Conservation (phyloP, 1,140 invertebrate species). For the Drosophila malerkotliana region DNA sequence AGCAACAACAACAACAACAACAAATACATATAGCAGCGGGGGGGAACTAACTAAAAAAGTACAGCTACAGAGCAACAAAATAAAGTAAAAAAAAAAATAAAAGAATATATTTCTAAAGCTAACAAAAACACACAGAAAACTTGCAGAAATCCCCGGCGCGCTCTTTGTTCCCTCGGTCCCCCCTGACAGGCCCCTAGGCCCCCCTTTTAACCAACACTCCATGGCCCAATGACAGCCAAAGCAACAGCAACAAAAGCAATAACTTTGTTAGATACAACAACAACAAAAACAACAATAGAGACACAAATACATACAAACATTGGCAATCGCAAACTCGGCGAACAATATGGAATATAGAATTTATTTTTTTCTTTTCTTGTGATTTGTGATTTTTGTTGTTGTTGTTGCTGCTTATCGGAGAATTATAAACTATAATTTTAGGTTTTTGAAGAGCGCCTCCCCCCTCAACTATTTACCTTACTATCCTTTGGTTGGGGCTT, state of each 20-base stretch:
- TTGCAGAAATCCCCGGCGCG: constrained; percentile 69
- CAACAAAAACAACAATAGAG: constrained; percentile 30
- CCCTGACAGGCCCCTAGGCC: background rate
- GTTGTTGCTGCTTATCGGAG: constrained; percentile 60
- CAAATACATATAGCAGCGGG: constrained; percentile 16
- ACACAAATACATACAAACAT: constrained; percentile 26
- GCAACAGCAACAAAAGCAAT: constrained; percentile 49
- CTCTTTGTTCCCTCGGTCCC: constrained; percentile 10
- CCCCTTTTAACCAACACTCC: background rate
- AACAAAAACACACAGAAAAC: constrained; percentile 78
- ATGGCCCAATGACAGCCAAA: constrained; percentile 54
- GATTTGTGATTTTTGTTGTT: constrained; percentile 13
- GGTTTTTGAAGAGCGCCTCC: background rate
- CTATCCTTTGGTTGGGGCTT: background rate
- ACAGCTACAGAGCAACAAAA: constrained; percentile 61
- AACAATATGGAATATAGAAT: constrained; percentile 74
- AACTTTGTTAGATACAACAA: constrained; percentile 78
- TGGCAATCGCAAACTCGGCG: constrained; percentile 19
- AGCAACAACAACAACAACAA: constrained; percentile 35
- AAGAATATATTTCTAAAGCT: constrained; percentile 75
- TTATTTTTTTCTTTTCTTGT: constrained; percentile 44
- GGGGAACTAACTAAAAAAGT: constrained; percentile 58
- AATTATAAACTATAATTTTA: constrained; percentile 24
- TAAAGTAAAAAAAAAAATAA: constrained; percentile 38
- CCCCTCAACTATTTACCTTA: background rate